phyloP scores from a whole-genome alignment of 2,113 vertebrate genomes.

The Echinops telfairi region DNA sequence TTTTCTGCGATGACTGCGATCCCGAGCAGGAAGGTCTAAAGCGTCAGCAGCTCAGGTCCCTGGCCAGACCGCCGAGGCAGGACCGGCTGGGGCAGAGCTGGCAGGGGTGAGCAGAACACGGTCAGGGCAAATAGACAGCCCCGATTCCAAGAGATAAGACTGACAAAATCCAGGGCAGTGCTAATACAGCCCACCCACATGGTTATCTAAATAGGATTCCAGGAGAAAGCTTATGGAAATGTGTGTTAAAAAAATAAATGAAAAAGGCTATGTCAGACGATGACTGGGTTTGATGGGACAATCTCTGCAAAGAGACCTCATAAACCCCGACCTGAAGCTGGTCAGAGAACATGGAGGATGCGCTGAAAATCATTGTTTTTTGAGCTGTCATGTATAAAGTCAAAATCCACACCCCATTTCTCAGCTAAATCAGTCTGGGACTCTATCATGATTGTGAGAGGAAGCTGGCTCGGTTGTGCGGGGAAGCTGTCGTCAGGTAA shows the following conservation, averaged over 20 bases:
- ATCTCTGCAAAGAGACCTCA: constrained; percentile 50
- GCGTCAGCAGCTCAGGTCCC: constrained; percentile 67
- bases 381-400: constrained; percentile 36
- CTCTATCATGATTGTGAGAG: constrained; percentile 69
- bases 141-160: constrained; percentile 52
- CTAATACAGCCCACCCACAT: constrained; percentile 48
- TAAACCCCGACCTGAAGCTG: constrained; percentile 67
- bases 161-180: constrained; percentile 25
- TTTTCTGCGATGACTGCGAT: constrained; percentile 45
- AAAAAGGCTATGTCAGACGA: constrained; percentile 44
- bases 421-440: constrained; percentile 57
- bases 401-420: constrained; percentile 53
- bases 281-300: constrained; percentile 14
- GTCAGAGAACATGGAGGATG: constrained; percentile 2
- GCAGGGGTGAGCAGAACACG: constrained; percentile 59
- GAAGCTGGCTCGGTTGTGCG: constrained; percentile 69
- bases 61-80: constrained; percentile 30
- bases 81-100: constrained; percentile 55
- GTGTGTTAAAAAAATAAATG: neutral
- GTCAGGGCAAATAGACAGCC: constrained; percentile 64
- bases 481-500: neutral
- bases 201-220: constrained; percentile 53
- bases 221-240: constrained; percentile 62
- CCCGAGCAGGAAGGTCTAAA: constrained; percentile 55
- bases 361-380: constrained; percentile 34